Percentiles rank a stretch among this genome's conserved stretches.
phyloP scores from a whole-genome alignment of 2,888 invertebrate species.

The Temnothorax ravouxi region DNA sequence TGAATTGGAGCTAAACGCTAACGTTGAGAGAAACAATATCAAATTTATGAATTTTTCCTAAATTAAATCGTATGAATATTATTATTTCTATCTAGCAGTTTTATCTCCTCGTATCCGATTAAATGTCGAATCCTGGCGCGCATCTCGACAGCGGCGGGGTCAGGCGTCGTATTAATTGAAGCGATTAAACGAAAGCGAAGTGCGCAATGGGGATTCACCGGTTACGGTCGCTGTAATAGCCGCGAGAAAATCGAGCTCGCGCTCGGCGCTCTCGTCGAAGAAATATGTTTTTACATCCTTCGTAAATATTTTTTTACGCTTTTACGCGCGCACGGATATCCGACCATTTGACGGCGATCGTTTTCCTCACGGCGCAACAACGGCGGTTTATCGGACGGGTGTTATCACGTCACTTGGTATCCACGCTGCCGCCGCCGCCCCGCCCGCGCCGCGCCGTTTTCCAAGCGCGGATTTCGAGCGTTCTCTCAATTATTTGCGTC shows the following conservation, averaged over 20 bases:
- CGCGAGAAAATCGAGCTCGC: constrained; percentile 19
- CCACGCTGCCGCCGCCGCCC: not conserved
- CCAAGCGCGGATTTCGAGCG: constrained; percentile 55
- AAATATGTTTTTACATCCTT: constrained; percentile 2
- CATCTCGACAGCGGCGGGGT: not conserved
- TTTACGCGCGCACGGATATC: constrained; percentile 33
- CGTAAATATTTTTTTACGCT: constrained; percentile 24
- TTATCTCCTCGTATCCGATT: constrained; percentile 13
- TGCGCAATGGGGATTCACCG: not conserved
- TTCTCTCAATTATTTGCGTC: constrained; percentile 69
- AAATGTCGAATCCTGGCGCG: not conserved
- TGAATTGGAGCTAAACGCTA: not conserved
- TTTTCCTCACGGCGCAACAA: constrained; percentile 28
- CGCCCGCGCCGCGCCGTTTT: not conserved
- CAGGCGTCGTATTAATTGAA: constrained; percentile 4
- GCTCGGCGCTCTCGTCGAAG: constrained; percentile 26
- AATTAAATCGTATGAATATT: constrained; percentile 19
- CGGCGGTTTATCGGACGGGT: constrained; percentile 37
- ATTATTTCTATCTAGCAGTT: not conserved
- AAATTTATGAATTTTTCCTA: constrained; percentile 17
- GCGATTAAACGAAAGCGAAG: constrained; percentile 26
- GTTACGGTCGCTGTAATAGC: not conserved
- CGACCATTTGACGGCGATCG: constrained; percentile 25
- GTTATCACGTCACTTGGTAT: constrained; percentile 45
- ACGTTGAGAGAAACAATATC: not conserved